phyloP scores from a whole-genome alignment of 1,140 invertebrate genomes.

The Zaprionus capensis region DNA sequence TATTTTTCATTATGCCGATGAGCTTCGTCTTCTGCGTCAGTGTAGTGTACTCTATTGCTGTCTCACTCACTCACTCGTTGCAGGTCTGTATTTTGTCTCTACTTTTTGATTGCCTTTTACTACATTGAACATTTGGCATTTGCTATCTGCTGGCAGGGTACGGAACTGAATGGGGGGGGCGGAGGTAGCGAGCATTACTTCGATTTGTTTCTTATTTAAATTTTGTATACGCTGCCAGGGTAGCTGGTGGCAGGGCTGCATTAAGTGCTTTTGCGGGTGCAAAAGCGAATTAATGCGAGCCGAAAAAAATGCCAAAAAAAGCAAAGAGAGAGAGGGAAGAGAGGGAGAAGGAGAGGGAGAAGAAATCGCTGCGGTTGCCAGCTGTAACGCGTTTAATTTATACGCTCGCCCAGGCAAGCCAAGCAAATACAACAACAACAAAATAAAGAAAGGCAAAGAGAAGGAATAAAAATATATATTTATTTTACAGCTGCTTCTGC shows the following conservation, averaged over 20 bases:
- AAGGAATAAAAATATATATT: constrained; percentile 80
- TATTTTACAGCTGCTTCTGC: constrained; percentile 79
- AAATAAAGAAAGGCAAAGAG: constrained; percentile 54
- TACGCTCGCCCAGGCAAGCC: constrained; percentile 54
- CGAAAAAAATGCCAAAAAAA: constrained; percentile 14
- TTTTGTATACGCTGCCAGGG: constrained; percentile 65
- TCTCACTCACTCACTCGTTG: background rate
- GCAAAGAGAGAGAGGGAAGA: constrained; percentile 8
- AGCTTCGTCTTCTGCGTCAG: constrained; percentile 18
- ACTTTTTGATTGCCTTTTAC: constrained; percentile 55
- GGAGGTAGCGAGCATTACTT: constrained; percentile 60
- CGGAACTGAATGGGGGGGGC: background rate
- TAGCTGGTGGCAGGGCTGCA: constrained; percentile 40
- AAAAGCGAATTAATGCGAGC: constrained; percentile 75
- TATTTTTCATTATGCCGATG: constrained; percentile 70
- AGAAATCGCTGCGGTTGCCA: constrained; percentile 76
- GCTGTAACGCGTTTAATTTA: constrained; percentile 82
- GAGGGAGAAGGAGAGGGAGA: background rate
- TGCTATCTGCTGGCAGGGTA: constrained; percentile 48
- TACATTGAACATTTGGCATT: constrained; percentile 76
- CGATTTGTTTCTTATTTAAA: constrained; percentile 83
- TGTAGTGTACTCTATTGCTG: background rate
- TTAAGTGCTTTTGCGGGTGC: constrained; percentile 78
- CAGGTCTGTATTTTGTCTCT: constrained; percentile 17
- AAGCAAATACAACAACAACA: constrained; percentile 60